Evolutionary conservation across 2,113 vertebrate genomes (phyloP).

Genomic region (Dasypus novemcinctus): DNA sequence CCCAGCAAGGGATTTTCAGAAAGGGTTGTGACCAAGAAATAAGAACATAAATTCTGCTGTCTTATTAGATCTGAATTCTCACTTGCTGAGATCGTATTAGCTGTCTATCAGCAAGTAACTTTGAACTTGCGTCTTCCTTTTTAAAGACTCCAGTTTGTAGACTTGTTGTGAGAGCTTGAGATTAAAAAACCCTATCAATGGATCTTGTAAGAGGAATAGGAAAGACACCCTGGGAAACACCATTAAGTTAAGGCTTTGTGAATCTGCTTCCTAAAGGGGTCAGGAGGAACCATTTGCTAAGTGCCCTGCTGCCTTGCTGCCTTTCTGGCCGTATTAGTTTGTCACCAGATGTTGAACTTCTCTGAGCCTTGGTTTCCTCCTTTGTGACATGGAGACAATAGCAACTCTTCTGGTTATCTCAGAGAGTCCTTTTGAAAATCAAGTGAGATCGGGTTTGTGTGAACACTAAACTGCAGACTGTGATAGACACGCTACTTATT

Average conservation of each 20-base stretch:
- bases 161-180: slow-evolving; percentile 17
- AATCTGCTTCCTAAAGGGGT: background rate
- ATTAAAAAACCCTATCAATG: background rate
- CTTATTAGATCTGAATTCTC: background rate
- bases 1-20: background rate
- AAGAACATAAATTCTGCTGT: background rate
- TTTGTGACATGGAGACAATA: background rate
- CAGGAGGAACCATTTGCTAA: slow-evolving; percentile 19
- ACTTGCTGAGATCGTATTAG: background rate
- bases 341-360: slow-evolving; percentile 14
- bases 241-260: background rate
- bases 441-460: background rate
- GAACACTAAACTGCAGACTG: background rate
- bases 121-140: background rate
- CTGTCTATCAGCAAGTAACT: background rate
- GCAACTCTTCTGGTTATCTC: slow-evolving; percentile 18
- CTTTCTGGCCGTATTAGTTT: slow-evolving; percentile 18
- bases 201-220: background rate
- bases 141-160: background rate
- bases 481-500: slow-evolving; percentile 28
- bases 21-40: background rate
- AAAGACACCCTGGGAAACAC: background rate
- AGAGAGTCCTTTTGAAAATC: slow-evolving; percentile 36
- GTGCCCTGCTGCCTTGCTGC: background rate
- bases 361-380: background rate